These are phyloP conservation scores for Brassicogethes aeneus DNA, from an alignment of 2,888 invertebrate species.

Conservation along the genomic window DNA sequence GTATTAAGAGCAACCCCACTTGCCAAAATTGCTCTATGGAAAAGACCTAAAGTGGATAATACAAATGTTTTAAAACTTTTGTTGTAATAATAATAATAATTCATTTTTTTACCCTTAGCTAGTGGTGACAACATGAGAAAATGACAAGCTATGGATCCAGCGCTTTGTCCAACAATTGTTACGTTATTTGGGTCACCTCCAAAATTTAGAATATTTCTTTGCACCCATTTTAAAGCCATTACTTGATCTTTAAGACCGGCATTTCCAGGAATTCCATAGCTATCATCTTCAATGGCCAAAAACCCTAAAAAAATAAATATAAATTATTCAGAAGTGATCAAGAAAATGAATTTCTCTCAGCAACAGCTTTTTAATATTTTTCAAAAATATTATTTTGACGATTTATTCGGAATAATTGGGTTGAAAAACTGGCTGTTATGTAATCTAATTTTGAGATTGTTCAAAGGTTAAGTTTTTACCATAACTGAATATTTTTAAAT, in stretches of 20 bases:
- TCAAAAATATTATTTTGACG: no score
- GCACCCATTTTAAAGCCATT: constrained; percentile 45
- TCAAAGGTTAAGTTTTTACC: no score
- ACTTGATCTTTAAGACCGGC: constrained; percentile 47
- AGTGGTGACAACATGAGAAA: constrained; percentile 43
- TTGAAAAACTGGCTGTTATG: no score
- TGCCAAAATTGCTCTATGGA: constrained; percentile 34
- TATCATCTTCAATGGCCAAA: constrained; percentile 40
- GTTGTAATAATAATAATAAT: no score
- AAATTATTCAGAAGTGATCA: no score
- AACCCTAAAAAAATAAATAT: no score
- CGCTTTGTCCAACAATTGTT: constrained; percentile 46
- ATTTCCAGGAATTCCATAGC: constrained; percentile 44
- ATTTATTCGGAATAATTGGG: no score
- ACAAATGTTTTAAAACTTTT: no score
- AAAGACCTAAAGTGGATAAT: constrained; percentile 25
- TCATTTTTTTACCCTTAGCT: constrained; percentile 32
- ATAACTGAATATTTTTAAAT: no score
- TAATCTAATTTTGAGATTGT: no score
- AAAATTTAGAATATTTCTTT: constrained; percentile 39
- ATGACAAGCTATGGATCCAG: constrained; percentile 43
- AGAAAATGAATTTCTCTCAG: no score
- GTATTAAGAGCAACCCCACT: constrained; percentile 30
- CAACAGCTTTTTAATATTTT: no score
- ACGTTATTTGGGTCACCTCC: constrained; percentile 29